Percentiles rank a stretch among this genome's conserved stretches.
These are phyloP conservation scores for Tenrec ecaudatus DNA, from an alignment of 2,113 vertebrate genomes.

Conservation along the genomic window DNA sequence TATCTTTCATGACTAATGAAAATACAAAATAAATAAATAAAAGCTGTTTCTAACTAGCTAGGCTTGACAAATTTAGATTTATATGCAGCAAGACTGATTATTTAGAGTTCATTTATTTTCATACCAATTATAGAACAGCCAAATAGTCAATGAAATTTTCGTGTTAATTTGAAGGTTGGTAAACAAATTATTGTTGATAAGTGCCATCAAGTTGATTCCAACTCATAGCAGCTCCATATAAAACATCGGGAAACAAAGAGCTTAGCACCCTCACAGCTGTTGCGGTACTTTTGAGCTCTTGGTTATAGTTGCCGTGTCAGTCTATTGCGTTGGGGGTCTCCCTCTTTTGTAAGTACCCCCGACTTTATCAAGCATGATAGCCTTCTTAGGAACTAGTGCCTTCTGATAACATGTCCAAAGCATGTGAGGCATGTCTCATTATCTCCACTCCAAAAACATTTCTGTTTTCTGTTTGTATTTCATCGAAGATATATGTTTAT, in stretches of 20 bases:
- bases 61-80: constrained; percentile 57
- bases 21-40: not conserved
- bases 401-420: too few species aligned
- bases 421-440: too few species aligned
- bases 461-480: too few species aligned
- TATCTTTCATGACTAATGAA: constrained; percentile 58
- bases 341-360: too few species aligned
- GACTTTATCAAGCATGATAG: too few species aligned
- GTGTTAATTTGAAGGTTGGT: constrained; percentile 17
- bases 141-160: constrained; percentile 36
- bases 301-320: not conserved
- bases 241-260: too few species aligned
- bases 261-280: not conserved
- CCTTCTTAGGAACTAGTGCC: too few species aligned
- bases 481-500: too few species aligned
- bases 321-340: not conserved
- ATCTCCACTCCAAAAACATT: too few species aligned
- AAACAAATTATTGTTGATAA: not conserved
- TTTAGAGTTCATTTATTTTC: constrained; percentile 47
- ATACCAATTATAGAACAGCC: constrained; percentile 33
- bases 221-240: too few species aligned
- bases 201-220: too few species aligned
- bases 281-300: not conserved
- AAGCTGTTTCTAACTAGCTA: constrained; percentile 45
- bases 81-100: constrained; percentile 42